Base-by-base conservation (phyloP, 1,140 invertebrate genomes). In the Ylistrum balloti region DNA sequence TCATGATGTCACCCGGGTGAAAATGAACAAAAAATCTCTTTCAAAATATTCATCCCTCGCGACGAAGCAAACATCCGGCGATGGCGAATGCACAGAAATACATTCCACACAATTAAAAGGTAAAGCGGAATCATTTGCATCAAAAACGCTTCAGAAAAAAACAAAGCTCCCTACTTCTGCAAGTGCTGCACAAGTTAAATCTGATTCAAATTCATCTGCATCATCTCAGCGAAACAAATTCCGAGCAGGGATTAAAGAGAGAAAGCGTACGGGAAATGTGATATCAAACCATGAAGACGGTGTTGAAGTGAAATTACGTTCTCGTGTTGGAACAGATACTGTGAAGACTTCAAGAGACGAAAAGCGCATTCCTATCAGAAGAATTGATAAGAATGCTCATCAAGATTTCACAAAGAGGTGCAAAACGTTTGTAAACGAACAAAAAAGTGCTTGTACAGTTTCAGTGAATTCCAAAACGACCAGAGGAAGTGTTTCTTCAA, bases 21-120 rank as follows among this genome's bases (percentile, higher is more conserved):
- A 74, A n/a, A 74, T 74, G 56, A 74, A 74, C 56, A 74, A 74
- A n/a, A 74, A 74, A 74, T 74, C 56, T 74, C 56, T 74, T 74
- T 74, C 56, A 74, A 74, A 74, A 74, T 74, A 74, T 74, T 74
- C 56, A 74, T 74, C 56, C 22, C 17, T 17, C 28, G 28, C 22
- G 56, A 74, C 56, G 56, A 74, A 74, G 56, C 56, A 28, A 0
- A 74, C 56, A 74, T 74, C 56, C 56, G 56, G 56, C 28, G n/a
- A 11, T 74, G n/a, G 5, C 22, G 22, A 56, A 38, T 13, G 13
- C 22, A 74, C 56, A 11, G 56, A 22, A n/a, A n/a, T 28, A 74
- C 56, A 28, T 74, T 74, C 56, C 56, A 74, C 15, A 17, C 22
- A 28, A 11, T 5, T 28, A 11, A 22, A 74, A 74, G 22, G 22